Conservation (phyloP, 2,797 vertebrate species). For the Apogon hyalosoma region DNA sequence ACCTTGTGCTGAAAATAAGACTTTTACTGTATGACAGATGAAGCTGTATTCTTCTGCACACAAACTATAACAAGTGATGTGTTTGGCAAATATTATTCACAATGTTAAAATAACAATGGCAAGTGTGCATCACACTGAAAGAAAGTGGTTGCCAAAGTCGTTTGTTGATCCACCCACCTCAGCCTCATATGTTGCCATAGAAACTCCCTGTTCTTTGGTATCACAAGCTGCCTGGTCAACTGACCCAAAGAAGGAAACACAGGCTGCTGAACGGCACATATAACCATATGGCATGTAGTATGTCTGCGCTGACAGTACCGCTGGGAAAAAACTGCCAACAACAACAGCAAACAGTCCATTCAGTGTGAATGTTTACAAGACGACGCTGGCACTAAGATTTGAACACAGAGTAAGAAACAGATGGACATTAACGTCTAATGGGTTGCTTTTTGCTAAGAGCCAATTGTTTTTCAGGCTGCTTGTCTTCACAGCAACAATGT, state of each 20-base stretch:
- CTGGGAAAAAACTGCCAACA: constrained; percentile 43
- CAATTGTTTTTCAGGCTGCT: constrained; percentile 28
- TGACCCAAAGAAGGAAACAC: constrained; percentile 32
- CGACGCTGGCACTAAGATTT: constrained; percentile 29
- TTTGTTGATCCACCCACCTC: constrained; percentile 27
- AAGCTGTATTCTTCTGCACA: neutral
- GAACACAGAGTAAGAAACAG: constrained; percentile 45
- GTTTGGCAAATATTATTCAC: constrained; percentile 23
- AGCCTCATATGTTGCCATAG: constrained; percentile 56
- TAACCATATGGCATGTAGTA: constrained; percentile 34
- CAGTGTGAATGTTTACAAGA: constrained; percentile 35
- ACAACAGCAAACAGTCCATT: constrained; percentile 44
- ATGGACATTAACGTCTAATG: constrained; percentile 57
- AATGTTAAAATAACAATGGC: neutral
- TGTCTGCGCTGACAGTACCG: constrained; percentile 7
- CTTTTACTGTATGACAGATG: constrained; percentile 1
- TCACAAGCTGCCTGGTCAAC: constrained; percentile 33
- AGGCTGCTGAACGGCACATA: constrained; percentile 5
- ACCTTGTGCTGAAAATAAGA: neutral
- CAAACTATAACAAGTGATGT: constrained; percentile 3
- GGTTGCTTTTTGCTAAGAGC: constrained; percentile 23
- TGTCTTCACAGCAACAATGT: constrained; percentile 23
- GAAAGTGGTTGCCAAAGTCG: constrained; percentile 30
- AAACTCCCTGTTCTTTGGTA: constrained; percentile 44
- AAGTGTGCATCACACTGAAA: constrained; percentile 7